These are phyloP conservation scores for Tapirus terrestris DNA, from an alignment of 2,113 vertebrate genomes.

Conservation along the genomic window DNA sequence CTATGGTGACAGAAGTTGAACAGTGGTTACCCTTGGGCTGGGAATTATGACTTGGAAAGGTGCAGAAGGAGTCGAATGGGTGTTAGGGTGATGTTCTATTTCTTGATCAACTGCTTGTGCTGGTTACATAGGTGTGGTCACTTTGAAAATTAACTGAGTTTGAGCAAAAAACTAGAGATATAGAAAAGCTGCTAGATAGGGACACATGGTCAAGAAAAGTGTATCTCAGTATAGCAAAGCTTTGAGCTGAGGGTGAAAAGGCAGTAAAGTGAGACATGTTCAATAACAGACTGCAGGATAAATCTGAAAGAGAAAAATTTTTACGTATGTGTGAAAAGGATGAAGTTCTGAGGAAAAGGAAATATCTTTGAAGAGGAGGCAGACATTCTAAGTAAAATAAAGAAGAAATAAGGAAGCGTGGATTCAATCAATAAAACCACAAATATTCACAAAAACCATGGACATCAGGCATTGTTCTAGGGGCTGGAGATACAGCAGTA, in stretches of 20 bases:
- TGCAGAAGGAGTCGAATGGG: not conserved
- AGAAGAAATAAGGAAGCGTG: not conserved
- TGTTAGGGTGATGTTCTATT: not conserved
- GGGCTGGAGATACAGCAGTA: not conserved
- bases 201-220: not conserved
- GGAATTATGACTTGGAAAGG: not conserved
- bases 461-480: not conserved
- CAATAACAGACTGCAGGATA: not conserved
- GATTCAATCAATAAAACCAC: not conserved
- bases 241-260: not conserved
- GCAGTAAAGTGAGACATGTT: not conserved
- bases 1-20: not conserved
- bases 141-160: not conserved
- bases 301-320: not conserved
- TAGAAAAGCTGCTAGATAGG: not conserved
- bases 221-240: not conserved
- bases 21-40: not conserved
- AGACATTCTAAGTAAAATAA: not conserved
- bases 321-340: not conserved
- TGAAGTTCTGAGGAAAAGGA: constrained; percentile 14
- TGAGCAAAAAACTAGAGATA: not conserved
- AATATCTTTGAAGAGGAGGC: not conserved
- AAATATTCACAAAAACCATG: not conserved
- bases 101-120: not conserved
- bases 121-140: not conserved